A percentile compares a stretch with the other conserved stretches of the same genome.
phyloP scores from a whole-genome alignment of 2,888 invertebrate species.

The Cryptus viduatorius region DNA sequence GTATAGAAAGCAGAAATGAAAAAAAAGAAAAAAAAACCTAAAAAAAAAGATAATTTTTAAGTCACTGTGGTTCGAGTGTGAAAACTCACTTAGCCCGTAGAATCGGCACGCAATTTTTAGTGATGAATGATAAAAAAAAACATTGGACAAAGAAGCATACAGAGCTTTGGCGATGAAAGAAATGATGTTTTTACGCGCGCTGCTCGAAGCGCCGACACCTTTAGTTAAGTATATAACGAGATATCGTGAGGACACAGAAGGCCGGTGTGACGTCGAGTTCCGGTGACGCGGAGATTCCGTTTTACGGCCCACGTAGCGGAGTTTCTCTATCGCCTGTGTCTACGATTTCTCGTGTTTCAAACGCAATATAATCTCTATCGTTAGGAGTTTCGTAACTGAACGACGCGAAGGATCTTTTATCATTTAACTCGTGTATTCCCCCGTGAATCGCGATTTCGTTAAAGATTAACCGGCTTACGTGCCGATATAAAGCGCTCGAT shows the following conservation, averaged over 20 bases:
- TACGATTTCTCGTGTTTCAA: conserved; percentile 50
- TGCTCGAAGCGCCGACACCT: conserved; percentile 51
- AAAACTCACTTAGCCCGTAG: conserved; percentile 21
- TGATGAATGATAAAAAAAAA: conserved; percentile 9
- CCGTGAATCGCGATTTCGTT: conserved; percentile 19
- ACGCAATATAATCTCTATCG: conserved; percentile 48
- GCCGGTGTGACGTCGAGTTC: conserved; percentile 26
- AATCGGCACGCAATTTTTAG: conserved; percentile 26
- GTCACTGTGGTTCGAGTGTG: conserved; percentile 36
- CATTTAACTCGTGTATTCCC: conserved; percentile 23
- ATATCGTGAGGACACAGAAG: conserved; percentile 2
- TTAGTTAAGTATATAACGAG: conserved; percentile 33
- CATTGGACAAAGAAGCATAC: conserved; percentile 11
- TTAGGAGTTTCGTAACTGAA: conserved; percentile 41
- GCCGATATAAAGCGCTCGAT: conserved; percentile 45
- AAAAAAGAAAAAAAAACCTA: conserved; percentile 14
- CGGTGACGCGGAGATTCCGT: conserved; percentile 13
- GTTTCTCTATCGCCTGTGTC: conserved; percentile 14
- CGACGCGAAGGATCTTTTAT: conserved; percentile 19
- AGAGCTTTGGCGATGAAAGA: conserved; percentile 26
- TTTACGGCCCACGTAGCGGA: conserved; percentile 2
- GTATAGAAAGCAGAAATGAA: conserved; percentile 50
- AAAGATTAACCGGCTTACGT: conserved; percentile 10
- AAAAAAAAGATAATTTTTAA: conserved; percentile 40
- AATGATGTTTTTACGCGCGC: conserved; percentile 44